These are phyloP conservation scores for Brenthis hecate DNA, from an alignment of 2,888 invertebrate genomes.

Conservation along the genomic window DNA sequence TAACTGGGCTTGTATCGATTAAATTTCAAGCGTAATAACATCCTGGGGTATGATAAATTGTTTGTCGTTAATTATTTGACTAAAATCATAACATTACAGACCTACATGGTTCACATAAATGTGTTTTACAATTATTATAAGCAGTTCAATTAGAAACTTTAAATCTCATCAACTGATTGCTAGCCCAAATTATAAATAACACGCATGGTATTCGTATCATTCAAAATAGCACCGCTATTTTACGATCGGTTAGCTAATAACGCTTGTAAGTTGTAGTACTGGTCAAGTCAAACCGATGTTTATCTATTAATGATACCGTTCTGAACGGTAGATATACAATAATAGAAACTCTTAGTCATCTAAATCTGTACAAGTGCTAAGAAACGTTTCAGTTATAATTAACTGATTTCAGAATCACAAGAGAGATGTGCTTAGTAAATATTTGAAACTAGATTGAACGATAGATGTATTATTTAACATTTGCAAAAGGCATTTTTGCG, in stretches of 20 bases:
- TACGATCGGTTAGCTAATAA: conserved; percentile 23
- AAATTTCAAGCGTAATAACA: background rate
- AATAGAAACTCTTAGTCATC: conserved; percentile 26
- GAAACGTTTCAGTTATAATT: background rate
- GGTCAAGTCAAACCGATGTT: conserved; percentile 37
- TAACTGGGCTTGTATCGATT: background rate
- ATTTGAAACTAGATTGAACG: too few species aligned
- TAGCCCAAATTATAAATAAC: conserved; percentile 9
- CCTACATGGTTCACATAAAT: too few species aligned
- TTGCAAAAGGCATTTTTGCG: too few species aligned
- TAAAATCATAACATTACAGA: too few species aligned
- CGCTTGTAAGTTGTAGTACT: conserved; percentile 3
- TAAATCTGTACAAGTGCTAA: background rate
- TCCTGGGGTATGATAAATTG: too few species aligned
- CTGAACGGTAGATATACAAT: conserved; percentile 36
- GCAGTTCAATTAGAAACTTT: background rate
- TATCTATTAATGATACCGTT: conserved; percentile 47
- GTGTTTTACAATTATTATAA: background rate
- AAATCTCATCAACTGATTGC: background rate
- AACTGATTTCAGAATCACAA: background rate
- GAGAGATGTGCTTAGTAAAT: background rate
- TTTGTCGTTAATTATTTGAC: too few species aligned
- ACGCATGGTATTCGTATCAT: conserved; percentile 7
- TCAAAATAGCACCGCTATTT: conserved; percentile 23
- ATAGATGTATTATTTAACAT: too few species aligned